A percentile compares a stretch with the other conserved stretches of the same genome.
These are phyloP conservation scores for Heterodera filipjevi DNA, from an alignment of 2,888 invertebrate genomes.

Conservation along the genomic window DNA sequence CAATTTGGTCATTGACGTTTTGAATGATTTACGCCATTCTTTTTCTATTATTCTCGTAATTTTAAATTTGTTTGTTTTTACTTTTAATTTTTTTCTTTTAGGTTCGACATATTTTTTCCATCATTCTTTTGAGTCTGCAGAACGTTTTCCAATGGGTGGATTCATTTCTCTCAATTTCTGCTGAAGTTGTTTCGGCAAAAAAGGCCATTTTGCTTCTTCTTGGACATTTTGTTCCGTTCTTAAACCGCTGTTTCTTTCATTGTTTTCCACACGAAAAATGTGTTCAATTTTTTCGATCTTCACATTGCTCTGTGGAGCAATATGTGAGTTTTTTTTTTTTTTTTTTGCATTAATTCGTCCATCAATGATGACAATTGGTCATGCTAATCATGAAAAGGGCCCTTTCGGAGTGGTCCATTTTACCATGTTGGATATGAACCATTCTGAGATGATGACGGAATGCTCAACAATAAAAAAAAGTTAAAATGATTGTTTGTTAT, in stretches of 20 bases:
- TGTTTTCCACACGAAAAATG: conserved; percentile 40
- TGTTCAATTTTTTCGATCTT: conserved; percentile 31
- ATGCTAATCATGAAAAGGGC: conserved; percentile 4
- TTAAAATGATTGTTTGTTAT: not conserved
- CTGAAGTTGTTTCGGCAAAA: conserved; percentile 2
- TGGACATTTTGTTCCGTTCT: conserved; percentile 44
- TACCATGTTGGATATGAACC: conserved; percentile 2
- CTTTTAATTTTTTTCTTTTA: conserved; percentile 31
- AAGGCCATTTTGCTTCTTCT: conserved; percentile 39
- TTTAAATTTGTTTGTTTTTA: not conserved
- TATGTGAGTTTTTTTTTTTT: conserved; percentile 34
- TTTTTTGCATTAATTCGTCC: not conserved
- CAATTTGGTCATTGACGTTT: conserved; percentile 55
- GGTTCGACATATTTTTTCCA: conserved; percentile 42
- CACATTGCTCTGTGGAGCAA: conserved; percentile 34
- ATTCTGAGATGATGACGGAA: not conserved
- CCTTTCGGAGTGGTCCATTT: not conserved
- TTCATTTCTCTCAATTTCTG: conserved; percentile 30
- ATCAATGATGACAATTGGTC: conserved; percentile 3
- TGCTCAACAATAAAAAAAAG: not conserved
- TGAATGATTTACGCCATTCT: conserved; percentile 58
- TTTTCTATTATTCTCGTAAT: conserved; percentile 52
- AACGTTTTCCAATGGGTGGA: conserved; percentile 44
- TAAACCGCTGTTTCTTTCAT: conserved; percentile 40
- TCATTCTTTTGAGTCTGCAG: conserved; percentile 38